These are phyloP conservation scores for Stictocephala bisonia DNA, from an alignment of 2,888 invertebrate genomes.

Conservation along the genomic window DNA sequence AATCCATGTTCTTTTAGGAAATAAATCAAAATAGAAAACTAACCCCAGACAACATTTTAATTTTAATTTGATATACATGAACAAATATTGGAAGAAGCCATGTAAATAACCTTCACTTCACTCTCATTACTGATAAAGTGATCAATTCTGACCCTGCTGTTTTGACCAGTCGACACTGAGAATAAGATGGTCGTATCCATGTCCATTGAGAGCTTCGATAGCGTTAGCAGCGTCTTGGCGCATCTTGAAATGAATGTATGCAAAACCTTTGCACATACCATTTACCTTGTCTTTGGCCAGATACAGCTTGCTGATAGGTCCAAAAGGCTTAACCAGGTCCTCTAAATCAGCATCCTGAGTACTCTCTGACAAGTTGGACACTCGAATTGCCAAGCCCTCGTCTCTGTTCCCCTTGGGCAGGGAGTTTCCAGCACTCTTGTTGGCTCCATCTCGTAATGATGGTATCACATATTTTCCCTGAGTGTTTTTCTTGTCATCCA, in stretches of 20 bases:
- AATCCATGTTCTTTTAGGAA: too few relatives aligned
- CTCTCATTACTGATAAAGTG: too few relatives aligned
- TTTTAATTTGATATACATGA: too few relatives aligned
- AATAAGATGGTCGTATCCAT: conserved; percentile 98
- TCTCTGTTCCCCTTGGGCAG: conserved; percentile 74
- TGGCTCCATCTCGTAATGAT: conserved; percentile 85
- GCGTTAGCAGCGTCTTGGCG: conserved; percentile 93
- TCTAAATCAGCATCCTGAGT: conserved; percentile 95
- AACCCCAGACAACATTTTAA: too few relatives aligned
- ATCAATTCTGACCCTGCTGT: conserved; percentile 63
- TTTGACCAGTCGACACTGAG: conserved; percentile 99
- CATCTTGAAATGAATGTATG: conserved; percentile 96
- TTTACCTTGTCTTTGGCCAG: conserved; percentile 93
- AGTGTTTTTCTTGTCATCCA: conserved; percentile 65
- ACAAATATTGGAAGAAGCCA: too few relatives aligned
- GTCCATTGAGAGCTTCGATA: conserved; percentile 88
- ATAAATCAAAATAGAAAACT: too few relatives aligned
- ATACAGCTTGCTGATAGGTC: conserved; percentile 90
- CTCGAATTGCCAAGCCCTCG: conserved; percentile 88
- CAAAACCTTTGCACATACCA: conserved; percentile 95
- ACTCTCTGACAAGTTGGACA: conserved; percentile 97
- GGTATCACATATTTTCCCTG: conserved; percentile 87
- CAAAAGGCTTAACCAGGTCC: conserved; percentile 94
- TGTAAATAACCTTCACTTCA: too few relatives aligned
- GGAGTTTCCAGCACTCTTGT: conserved; percentile 79